Percentiles rank a stretch among this genome's conserved stretches.
These are phyloP conservation scores for Amblyraja radiata DNA, from an alignment of 2,797 vertebrate species.

Conservation along the genomic window DNA sequence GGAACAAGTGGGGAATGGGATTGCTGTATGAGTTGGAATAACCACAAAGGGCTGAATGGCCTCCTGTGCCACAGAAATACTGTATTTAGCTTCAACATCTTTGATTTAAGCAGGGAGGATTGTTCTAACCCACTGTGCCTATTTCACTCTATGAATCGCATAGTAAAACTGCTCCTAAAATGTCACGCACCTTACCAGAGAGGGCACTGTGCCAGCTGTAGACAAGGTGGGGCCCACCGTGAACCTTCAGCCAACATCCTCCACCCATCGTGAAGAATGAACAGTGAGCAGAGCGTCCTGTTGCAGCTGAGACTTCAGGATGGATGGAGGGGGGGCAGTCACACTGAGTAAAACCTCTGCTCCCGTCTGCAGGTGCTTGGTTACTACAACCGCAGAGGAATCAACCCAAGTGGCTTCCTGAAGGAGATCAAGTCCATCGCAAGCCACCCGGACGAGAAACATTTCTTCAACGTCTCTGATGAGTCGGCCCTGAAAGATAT, in stretches of 20 bases:
- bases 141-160: not conserved
- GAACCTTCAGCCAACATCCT: not conserved
- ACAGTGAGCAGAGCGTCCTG: not conserved
- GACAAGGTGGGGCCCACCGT: not conserved
- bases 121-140: too few relatives aligned
- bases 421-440: slow-evolving; percentile 95
- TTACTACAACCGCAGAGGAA: slow-evolving; percentile 92
- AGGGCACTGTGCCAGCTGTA: too few relatives aligned
- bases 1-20: too few relatives aligned
- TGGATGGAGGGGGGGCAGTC: too few relatives aligned
- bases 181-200: too few relatives aligned
- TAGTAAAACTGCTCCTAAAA: too few relatives aligned
- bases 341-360: not conserved
- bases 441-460: slow-evolving; percentile 93
- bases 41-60: too few relatives aligned
- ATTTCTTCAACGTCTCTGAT: slow-evolving; percentile 96
- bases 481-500: slow-evolving; percentile 95
- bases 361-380: slow-evolving; percentile 73
- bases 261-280: not conserved
- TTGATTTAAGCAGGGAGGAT: not conserved
- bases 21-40: too few relatives aligned
- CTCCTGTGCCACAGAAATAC: too few relatives aligned
- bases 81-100: not conserved
- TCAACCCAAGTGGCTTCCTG: slow-evolving; percentile 89
- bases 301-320: not conserved